These are phyloP conservation scores for Fregetta grallaria DNA, from an alignment of 2,113 vertebrate species.

Conservation along the genomic window DNA sequence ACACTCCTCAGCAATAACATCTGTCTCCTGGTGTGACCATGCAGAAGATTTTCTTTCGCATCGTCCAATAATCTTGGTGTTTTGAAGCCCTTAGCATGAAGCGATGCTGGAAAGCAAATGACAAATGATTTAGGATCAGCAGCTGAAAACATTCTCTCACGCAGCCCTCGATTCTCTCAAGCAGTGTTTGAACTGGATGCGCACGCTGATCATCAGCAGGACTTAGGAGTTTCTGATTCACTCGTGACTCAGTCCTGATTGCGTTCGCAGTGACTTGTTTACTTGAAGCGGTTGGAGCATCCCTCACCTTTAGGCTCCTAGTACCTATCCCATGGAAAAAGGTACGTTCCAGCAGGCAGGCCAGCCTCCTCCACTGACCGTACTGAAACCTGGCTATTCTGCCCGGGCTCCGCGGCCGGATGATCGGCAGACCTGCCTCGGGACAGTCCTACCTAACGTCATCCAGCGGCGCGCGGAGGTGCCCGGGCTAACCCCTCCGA, in stretches of 20 bases:
- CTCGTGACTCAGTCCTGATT: neutral
- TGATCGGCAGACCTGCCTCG: accelerated
- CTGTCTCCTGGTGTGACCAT: neutral
- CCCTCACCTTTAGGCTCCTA: neutral
- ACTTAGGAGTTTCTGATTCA: neutral
- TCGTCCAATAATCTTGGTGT: neutral
- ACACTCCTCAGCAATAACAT: neutral
- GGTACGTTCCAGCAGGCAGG: accelerated
- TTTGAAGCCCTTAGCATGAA: neutral
- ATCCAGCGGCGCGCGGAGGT: neutral
- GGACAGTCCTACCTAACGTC: neutral
- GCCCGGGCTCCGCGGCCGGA: neutral
- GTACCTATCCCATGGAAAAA: neutral
- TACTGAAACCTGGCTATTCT: accelerated
- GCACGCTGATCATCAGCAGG: accelerated
- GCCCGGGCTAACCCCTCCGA: accelerated
- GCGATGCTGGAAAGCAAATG: neutral
- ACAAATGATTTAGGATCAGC: neutral
- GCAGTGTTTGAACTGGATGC: neutral
- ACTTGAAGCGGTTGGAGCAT: neutral
- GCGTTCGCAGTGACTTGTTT: accelerated
- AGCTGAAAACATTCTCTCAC: neutral
- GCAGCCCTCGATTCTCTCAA: neutral
- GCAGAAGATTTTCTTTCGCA: neutral
- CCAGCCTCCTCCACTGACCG: accelerated